These are phyloP conservation scores for Zoanthus sansibaricus DNA, from an alignment of 92 coral and sea anemone species.

Conservation along the genomic window DNA sequence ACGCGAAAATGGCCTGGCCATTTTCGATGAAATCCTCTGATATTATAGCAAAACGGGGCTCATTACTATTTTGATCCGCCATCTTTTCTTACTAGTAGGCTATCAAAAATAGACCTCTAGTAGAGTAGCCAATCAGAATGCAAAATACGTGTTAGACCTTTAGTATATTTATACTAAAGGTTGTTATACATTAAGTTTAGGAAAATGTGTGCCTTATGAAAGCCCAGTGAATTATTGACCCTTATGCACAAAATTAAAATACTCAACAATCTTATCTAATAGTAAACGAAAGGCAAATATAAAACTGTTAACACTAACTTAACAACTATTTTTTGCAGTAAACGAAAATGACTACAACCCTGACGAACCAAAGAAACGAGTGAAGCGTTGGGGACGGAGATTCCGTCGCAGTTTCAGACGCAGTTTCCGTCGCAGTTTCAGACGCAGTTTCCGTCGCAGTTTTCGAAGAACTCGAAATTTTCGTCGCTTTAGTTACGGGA, in stretches of 20 bases:
- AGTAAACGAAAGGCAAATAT: neutral
- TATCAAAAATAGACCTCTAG: no score
- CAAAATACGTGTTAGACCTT: no score
- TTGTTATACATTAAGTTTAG: no score
- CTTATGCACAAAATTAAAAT: no score
- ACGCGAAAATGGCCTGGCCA: no score
- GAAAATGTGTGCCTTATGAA: neutral
- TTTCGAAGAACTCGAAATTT: slow-evolving; percentile 1
- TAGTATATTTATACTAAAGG: no score
- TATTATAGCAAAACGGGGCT: no score
- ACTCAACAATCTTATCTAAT: neutral
- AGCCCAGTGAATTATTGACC: no score
- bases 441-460: slow-evolving; percentile 16
- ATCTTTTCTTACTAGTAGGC: no score
- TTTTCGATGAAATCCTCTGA: no score
- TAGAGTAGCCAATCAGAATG: no score
- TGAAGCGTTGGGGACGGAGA: slow-evolving; percentile 39
- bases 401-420: neutral
- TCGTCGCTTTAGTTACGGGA: neutral
- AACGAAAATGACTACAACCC: slow-evolving; percentile 13
- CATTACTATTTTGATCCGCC: no score
- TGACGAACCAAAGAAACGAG: slow-evolving; percentile 22
- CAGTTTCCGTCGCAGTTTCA: slow-evolving; percentile 17
- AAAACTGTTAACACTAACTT: neutral
- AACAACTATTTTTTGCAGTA: neutral